Evolutionary conservation across 2,888 invertebrate genomes (phyloP), one percentile per base, ranked within the genome.

Genomic region (Tetranychus piercei): DNA sequence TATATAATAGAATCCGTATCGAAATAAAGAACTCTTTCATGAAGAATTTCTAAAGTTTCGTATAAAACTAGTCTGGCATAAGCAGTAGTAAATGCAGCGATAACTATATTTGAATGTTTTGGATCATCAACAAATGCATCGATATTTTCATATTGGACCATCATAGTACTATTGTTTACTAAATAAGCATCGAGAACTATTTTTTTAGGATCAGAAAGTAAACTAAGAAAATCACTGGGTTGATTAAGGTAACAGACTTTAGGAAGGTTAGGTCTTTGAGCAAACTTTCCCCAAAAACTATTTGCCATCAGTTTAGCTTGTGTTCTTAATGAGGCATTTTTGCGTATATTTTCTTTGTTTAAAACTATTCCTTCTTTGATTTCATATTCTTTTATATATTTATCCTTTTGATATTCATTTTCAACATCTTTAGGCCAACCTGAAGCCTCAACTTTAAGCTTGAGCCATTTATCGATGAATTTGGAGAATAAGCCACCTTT

Each of bases 1-100:
- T 79, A 82, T 45, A 82, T 80, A 5, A 81, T 79, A 1, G 79
- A 80, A 75, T 82, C 82, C 0, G 82, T 83, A 72, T 83, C 82
- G 71, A 77, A 81, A 77, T 83, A 82, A 9, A 82, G 73, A 11
- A 80, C 80, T 11, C 80, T 72, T 45, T 78, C 73, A 5, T 77
- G 79, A 7, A 83, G 76, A 22, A 74, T 74, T 9, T 82, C 79
- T 5, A 83, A 75, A 43, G 80, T 80, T 5, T 74, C 73, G 74
- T 81, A 81, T 1, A 83, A 76, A 75, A 80, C 79, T 1, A 82
- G 74, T 6, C 82, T 73, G 0, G 82, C 81, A 67, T 80, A 78
- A 6, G 80, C 76, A 1, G 82, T 82, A 0, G 81, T 81, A 73
- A 81, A 82, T 0, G 80, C 79, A 0, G 82, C 83, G 4, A 83